Conservation (phyloP, 1,140 invertebrate species). For the Drosophila oshimai region DNA sequence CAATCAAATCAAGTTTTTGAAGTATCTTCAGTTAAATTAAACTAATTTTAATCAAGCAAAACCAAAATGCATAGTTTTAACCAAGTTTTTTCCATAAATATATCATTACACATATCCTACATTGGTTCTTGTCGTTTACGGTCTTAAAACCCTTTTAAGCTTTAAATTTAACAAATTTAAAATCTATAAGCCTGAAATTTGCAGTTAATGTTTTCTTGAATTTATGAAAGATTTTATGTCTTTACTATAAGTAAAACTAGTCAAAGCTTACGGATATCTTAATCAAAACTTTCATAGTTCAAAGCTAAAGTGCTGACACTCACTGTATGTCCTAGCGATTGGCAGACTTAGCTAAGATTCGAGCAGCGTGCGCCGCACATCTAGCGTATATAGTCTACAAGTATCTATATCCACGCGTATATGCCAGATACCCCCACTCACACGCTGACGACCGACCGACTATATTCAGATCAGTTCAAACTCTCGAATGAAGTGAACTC, state of each 20-base stretch:
- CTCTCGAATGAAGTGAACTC: constrained; percentile 40
- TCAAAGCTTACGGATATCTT: too few species aligned
- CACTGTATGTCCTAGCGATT: constrained; percentile 11
- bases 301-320: not conserved
- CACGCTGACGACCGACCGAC: constrained; percentile 10
- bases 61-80: not conserved
- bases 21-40: not conserved
- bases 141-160: too few species aligned
- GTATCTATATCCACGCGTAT: constrained; percentile 4
- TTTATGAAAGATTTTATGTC: too few species aligned
- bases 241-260: too few species aligned
- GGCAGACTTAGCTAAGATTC: constrained; percentile 3
- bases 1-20: not conserved
- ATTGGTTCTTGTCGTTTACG: too few species aligned
- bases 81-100: too few species aligned
- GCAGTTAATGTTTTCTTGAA: too few species aligned
- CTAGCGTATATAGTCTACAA: constrained; percentile 14
- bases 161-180: too few species aligned
- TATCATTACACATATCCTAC: too few species aligned
- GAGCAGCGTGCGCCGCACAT: constrained; percentile 22
- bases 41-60: not conserved
- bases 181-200: too few species aligned
- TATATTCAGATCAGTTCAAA: constrained; percentile 45
- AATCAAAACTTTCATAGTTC: too few species aligned
- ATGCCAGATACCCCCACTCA: constrained; percentile 12